Percentiles rank a stretch among this genome's conserved stretches.
These are phyloP conservation scores for Spilarctia lutea DNA, from an alignment of 2,888 invertebrate genomes.

Conservation along the genomic window DNA sequence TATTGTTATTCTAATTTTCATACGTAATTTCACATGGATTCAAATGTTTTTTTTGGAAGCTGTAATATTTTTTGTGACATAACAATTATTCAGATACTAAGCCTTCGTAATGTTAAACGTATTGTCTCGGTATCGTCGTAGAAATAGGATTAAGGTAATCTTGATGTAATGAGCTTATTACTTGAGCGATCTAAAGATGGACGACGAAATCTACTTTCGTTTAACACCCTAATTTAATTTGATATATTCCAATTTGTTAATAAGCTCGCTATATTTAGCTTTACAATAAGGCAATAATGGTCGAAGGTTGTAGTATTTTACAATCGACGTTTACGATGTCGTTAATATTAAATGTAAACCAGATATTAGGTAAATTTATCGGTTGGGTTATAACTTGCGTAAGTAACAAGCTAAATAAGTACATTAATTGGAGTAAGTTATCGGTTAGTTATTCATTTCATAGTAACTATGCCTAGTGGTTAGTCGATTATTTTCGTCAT, in stretches of 20 bases:
- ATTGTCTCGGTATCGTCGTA: not conserved
- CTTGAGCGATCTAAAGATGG: not conserved
- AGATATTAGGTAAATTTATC: slow-evolving; percentile 16
- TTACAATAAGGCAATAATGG: not conserved
- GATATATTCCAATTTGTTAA: not conserved
- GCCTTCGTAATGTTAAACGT: not conserved
- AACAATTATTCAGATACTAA: not conserved
- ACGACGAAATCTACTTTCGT: not conserved
- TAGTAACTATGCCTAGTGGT: not conserved
- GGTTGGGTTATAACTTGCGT: not conserved
- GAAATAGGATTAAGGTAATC: not conserved
- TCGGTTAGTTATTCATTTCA: not conserved
- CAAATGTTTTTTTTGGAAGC: too few relatives aligned
- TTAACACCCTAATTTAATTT: not conserved
- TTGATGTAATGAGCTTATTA: not conserved
- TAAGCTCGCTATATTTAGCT: not conserved
- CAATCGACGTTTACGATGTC: slow-evolving; percentile 13
- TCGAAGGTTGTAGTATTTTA: slow-evolving; percentile 2
- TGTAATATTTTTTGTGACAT: not conserved
- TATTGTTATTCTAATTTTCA: not conserved
- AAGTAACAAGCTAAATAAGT: not conserved
- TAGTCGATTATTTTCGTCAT: too few relatives aligned
- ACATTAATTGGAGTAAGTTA: not conserved
- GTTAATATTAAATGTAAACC: slow-evolving; percentile 9
- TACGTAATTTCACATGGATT: not conserved